Base-by-base conservation (phyloP, 2,113 vertebrate species). In the Sclerurus mexicanus region DNA sequence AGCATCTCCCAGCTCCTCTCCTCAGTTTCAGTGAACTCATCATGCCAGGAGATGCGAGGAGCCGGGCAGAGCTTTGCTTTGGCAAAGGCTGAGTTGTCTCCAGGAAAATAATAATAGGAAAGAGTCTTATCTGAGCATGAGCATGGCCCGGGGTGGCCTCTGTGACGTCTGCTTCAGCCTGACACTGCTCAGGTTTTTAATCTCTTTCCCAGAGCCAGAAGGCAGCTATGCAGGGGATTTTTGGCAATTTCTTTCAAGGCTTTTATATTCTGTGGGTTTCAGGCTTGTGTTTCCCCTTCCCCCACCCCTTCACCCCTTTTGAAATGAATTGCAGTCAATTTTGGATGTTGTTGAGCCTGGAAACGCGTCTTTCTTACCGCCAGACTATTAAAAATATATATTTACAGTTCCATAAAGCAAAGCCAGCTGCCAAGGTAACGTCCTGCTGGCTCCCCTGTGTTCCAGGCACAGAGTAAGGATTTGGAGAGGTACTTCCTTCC, bases 391-490 rank as follows among this genome's bases (percentile, higher is more conserved):
- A 96, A 96, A 95, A 95, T 79, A 96, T 89, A 56, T 94, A 95
- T 95, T 97, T 97, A 97, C 91, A 88, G 87, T 87, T 96, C 25
- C 46, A 50, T 97, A 96, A 95, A 97, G 88, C 89, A 93, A 80
- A 97, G 85, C 72, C 95, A 96, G 95, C 93, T 98, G 97, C 93
- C 96, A 96, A 88, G 89, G 89, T 95, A 97, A 90, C 20, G 21
- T 85, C 60, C 81, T 56, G 78, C 87, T 91, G 71, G 71, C 75
- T 94, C 67, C 76, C 14, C 14, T 55, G 62, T 30, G 71, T 89
- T 91, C 56, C 3, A n/a, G 87, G 76, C 3, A 0, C 46, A 78
- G 46, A 55, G 49, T 71, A 35, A 66, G 67, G 62, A 52, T 85
- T 84, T 82, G 83, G 56, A 75, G 83, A 87, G 46, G 66, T 46